Evolutionary conservation across 1,140 invertebrate species (phyloP).

Genomic region (Leptinotarsa undecemlineata): DNA sequence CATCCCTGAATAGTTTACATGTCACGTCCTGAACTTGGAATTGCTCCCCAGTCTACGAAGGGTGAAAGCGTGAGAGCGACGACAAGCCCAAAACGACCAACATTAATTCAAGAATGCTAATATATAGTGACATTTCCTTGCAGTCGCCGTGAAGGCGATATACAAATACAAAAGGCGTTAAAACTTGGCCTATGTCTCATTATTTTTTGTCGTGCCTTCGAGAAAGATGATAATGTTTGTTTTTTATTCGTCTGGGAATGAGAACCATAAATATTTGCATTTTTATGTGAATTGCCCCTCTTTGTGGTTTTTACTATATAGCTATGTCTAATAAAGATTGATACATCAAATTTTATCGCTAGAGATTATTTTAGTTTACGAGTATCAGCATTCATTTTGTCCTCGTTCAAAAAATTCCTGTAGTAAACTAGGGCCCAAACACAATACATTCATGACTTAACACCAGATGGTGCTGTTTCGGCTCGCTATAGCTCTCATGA

Average conservation of each 20-base stretch:
- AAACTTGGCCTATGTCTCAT: slow-evolving; percentile 46
- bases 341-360: slow-evolving; percentile 39
- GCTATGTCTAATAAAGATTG: slow-evolving; percentile 45
- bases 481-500: too few species aligned
- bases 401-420: background rate
- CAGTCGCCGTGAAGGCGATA: slow-evolving; percentile 32
- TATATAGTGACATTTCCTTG: slow-evolving; percentile 39
- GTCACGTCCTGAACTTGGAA: background rate
- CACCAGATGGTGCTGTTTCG: too few species aligned
- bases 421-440: too few species aligned
- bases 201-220: slow-evolving; percentile 46
- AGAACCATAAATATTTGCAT: slow-evolving; percentile 43
- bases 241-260: slow-evolving; percentile 37
- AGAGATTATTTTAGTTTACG: background rate
- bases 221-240: slow-evolving; percentile 46
- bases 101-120: slow-evolving; percentile 42
- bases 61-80: slow-evolving; percentile 14
- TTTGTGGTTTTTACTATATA: slow-evolving; percentile 40
- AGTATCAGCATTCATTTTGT: background rate
- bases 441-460: too few species aligned
- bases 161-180: slow-evolving; percentile 45
- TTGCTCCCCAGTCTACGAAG: background rate
- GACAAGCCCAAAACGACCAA: slow-evolving; percentile 13
- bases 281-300: slow-evolving; percentile 45
- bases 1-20: slow-evolving; percentile 6